Base-by-base conservation (phyloP, 2,797 vertebrate species). In the Leuciscus waleckii region DNA sequence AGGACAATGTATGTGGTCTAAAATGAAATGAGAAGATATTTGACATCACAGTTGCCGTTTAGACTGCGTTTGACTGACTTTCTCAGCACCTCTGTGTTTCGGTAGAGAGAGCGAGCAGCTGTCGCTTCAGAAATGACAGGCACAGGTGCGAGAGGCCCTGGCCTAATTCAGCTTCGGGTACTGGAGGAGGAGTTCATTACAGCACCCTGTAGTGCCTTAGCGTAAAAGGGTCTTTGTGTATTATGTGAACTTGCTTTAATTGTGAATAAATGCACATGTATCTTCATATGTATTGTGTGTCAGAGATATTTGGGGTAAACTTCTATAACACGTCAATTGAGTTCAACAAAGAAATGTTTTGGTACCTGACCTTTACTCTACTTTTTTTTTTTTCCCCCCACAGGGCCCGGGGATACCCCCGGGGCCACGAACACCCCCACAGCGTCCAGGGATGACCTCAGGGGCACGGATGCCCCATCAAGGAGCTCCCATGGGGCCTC, bases 401-500 rank as follows among this genome's bases (percentile, higher is more conserved):
- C 88, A 97, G 96, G 96, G 96, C 89, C 96, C 96, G 91, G 96
- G 96, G 90, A 96, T 97, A 96, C 96, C 87, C 95, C 96, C 88
- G 96, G 96, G 92, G 95, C 96, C 63, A 29, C 71, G n/a, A n/a
- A n/a, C 63, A 29, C 71, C 32, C 63, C 43, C 70, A 68, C 88
- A 97, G 96, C 96, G 96, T 89, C 96, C 96, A 91, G 96, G 96
- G 90, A 96, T 97, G 95, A 96, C 96, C 87, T 95, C 96, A 88
- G 96, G 96, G 92, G 95, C 96, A 85, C 94, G 96, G 83, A 96
- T 97, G 96, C 96, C 96, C 89, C 96, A 97, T 92, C 96, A 97
- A 90, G 96, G 96, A 90, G 95, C 96, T 89, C 95, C 96, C 77
- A 97, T 97, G 96, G 96, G 96, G 82, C 96, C 96, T 71, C 96